Evolutionary conservation across 2,113 vertebrate species (phyloP), one percentile per base, ranked within the genome.

Genomic region (Carassius gibelio): DNA sequence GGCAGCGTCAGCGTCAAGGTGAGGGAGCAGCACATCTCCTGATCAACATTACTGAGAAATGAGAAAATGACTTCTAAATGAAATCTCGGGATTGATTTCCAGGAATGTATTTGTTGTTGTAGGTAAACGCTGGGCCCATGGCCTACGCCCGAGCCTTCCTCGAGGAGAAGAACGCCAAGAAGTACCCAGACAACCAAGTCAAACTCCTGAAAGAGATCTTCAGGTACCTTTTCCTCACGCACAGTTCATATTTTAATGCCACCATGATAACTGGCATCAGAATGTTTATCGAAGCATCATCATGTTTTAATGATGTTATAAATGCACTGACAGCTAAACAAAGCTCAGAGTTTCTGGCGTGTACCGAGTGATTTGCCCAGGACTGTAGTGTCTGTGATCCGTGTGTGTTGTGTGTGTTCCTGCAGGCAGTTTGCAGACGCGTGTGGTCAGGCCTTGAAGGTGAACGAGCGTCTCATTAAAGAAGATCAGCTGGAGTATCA

Each of bases 61-160:
- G 26, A 26, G 26, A 26, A 26, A 26, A 26, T 0, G 26, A 26
- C 26, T 26, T 26, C 26, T 26, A 26, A 26, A 26, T 26, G 26
- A 26, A 26, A 26, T 26, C 26, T 26, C 30, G 30, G 30, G 83
- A 57, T 21, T 4, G 23, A 8, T 61, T 55, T 62, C 23, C 1
- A 30, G 66, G 23, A 19, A 34, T 23, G 23, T 42, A 4, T 2
- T 68, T 9, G 7, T 6, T 7, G 21, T 26, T 34, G 4, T 79
- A 99, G 98, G 97, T 99, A 45, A 99, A 99, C 15, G 98, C 98
- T 1, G 98, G 98, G 19, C 98, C 98, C 0, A 99, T 99, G 98
- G 98, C 98, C 42, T 99, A 99, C 0, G 98, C 98, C 34, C 91
- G 98, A 87, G 98, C 98, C 61, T 99, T 99, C 88, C 91, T 99